Conservation (phyloP, 2,797 vertebrate genomes). For the Orientallactaga sibirica region DNA sequence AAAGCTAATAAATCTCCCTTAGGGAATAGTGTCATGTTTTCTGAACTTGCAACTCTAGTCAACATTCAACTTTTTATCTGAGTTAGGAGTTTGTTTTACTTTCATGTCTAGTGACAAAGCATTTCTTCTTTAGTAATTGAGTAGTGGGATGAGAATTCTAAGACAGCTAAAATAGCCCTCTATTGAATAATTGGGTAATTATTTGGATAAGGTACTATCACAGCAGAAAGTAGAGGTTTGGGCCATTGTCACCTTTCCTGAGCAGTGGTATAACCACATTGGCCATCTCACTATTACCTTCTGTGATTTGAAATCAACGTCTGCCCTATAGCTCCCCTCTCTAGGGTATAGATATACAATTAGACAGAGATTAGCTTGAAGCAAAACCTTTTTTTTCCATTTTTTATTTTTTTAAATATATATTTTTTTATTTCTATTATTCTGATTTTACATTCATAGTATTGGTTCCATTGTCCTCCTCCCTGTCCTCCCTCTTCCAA, state of each 20-base stretch:
- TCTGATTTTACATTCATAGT: too few species aligned
- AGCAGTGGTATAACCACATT: background rate
- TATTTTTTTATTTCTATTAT: too few species aligned
- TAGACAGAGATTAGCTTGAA: background rate
- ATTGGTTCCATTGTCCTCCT: too few species aligned
- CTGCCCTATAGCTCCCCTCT: background rate
- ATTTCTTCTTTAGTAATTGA: slow-evolving; percentile 46
- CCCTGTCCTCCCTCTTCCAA: too few species aligned
- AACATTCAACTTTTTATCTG: slow-evolving; percentile 63
- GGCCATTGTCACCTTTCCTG: background rate
- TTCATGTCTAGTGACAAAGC: slow-evolving; percentile 31
- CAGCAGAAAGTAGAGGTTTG: background rate
- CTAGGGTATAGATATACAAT: background rate
- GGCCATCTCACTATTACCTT: background rate
- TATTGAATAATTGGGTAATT: background rate
- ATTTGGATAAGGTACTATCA: background rate
- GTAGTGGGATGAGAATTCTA: background rate
- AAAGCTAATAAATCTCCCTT: slow-evolving; percentile 77
- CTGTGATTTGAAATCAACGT: background rate
- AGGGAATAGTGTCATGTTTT: slow-evolving; percentile 74
- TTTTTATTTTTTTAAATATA: too few species aligned
- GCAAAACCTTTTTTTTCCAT: too few species aligned
- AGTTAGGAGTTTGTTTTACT: slow-evolving; percentile 60
- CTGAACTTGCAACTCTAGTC: slow-evolving; percentile 49
- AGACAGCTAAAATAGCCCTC: background rate